Conservation (phyloP, 2,113 vertebrate species). For the Cynopterus brachyotis region DNA sequence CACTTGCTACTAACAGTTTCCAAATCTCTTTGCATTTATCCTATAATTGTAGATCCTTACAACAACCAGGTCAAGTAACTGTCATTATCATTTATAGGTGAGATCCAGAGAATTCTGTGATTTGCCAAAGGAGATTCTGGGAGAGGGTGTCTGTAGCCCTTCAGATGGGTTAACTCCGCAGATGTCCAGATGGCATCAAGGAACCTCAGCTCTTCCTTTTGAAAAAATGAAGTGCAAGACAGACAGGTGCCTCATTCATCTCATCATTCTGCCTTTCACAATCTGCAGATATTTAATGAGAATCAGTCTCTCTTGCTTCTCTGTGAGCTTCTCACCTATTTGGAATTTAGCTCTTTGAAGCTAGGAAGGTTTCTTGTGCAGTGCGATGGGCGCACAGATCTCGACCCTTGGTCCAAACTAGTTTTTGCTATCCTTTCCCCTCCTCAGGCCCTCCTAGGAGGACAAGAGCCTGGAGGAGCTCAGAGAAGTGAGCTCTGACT, state of each 20-base stretch:
- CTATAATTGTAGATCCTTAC: not conserved
- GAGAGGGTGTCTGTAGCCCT: not conserved
- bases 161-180: not conserved
- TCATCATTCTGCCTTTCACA: too few species aligned
- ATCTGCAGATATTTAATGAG: not conserved
- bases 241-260: not conserved
- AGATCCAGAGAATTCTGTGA: not conserved
- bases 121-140: not conserved
- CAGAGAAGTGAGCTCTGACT: not conserved
- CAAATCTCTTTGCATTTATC: not conserved
- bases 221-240: too few species aligned
- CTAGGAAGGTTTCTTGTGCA: not conserved
- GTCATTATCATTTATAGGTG: not conserved
- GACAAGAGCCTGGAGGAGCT: not conserved
- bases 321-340: not conserved
- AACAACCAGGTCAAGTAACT: not conserved
- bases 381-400: too few species aligned
- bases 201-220: not conserved
- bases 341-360: not conserved
- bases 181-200: not conserved
- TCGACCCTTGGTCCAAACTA: not conserved
- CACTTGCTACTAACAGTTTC: not conserved
- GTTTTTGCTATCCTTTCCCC: not conserved
- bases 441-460: not conserved
- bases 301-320: not conserved